phyloP scores from a whole-genome alignment of 2,888 invertebrate genomes.

The Glaucopsyche alexis region DNA sequence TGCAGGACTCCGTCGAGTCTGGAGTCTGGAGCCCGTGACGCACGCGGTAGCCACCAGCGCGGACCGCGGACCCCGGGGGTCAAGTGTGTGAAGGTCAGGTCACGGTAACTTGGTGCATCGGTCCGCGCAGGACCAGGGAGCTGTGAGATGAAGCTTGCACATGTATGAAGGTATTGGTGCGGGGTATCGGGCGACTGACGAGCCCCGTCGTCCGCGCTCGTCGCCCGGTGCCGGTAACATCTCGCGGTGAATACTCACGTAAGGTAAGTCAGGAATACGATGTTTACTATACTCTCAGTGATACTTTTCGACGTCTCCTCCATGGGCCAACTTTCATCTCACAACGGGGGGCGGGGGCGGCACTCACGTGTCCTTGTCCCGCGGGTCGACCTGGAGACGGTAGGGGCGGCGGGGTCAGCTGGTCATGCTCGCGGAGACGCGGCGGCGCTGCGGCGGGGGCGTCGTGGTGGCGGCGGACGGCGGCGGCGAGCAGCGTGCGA shows the following conservation, averaged over 20 bases:
- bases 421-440: slow-evolving; percentile 51
- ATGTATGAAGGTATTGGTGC: background rate
- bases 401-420: slow-evolving; percentile 57
- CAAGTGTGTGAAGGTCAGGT: slow-evolving; percentile 10
- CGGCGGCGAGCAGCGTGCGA: slow-evolving; percentile 42
- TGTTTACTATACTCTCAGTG: slow-evolving; percentile 18
- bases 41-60: background rate
- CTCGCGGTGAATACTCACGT: slow-evolving; percentile 8
- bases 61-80: background rate
- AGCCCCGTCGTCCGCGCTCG: background rate
- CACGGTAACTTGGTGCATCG: background rate
- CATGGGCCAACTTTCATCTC: background rate
- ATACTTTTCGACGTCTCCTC: slow-evolving; percentile 18
- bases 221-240: background rate
- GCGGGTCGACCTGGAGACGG: slow-evolving; percentile 44
- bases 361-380: slow-evolving; percentile 56
- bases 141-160: background rate
- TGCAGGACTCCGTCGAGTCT: too few species aligned
- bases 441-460: slow-evolving; percentile 43
- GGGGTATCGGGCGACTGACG: background rate
- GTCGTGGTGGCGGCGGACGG: slow-evolving; percentile 44
- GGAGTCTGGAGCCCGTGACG: background rate
- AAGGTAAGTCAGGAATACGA: slow-evolving; percentile 14
- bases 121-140: background rate
- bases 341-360: background rate